Evolutionary conservation across 2,888 invertebrate species (phyloP), one percentile per base, ranked within the genome.

Genomic region (Holacanthella duospinosa): DNA sequence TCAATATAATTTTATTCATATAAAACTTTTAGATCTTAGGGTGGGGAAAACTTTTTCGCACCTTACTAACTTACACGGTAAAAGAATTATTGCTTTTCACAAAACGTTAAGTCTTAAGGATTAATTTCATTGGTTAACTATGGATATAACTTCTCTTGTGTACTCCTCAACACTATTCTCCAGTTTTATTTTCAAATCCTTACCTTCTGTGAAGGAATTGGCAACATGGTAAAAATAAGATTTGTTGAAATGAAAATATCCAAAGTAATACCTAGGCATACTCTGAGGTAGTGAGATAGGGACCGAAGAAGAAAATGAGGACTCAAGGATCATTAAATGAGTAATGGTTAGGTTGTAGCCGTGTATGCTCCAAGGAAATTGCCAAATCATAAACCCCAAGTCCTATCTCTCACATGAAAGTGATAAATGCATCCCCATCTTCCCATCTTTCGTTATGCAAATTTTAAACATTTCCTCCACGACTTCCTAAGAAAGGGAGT

Each of bases 281-380:
- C n/a, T n/a, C n/a, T n/a, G n/a, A n/a, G n/a, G n/a, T n/a, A n/a
- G n/a, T n/a, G n/a, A n/a, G n/a, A n/a, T n/a, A n/a, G n/a, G n/a
- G n/a, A n/a, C n/a, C n/a, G n/a, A n/a, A n/a, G n/a, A 48, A 48
- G 48, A 21, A 48, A 48, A 48, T 48, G 48, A 48, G 48, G 48
- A 48, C 48, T 36, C 48, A 9, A 48, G 48, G 48, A 48, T 48
- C 48, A 48, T 48, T 48, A 48, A 48, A 48, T 48, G 48, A 48
- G 48, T 48, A 48, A 48, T 48, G 48, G 48, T 21, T 48, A 48
- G 9, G 6, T 16, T 16, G 16, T 36, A 36, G 36, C 36, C 6
- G 6, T 36, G 6, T 36, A 12, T 36, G 6, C 16, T 36, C 36
- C 6, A 6, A 6, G 16, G 16, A 36, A 36, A 36, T 16, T 6